Conservation (phyloP, 2,888 invertebrate species). For the Fissipunctia ypsillon region DNA sequence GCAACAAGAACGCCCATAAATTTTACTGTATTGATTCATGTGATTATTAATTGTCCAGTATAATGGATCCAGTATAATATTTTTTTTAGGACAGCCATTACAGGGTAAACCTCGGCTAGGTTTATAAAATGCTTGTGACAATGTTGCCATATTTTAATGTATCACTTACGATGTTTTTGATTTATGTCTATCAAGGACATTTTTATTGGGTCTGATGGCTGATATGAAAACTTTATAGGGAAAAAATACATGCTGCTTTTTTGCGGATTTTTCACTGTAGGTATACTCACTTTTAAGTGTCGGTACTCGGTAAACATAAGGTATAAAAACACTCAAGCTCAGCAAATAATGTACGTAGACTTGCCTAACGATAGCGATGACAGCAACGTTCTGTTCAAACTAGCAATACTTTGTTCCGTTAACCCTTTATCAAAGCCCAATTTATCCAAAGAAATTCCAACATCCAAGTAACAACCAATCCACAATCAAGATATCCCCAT, state of each 20-base stretch:
- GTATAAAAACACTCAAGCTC: not conserved
- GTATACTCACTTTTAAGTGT: no score
- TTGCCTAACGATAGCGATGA: conserved; percentile 6
- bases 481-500: conserved; percentile 43
- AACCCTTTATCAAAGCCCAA: conserved; percentile 27
- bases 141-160: conserved; percentile 44
- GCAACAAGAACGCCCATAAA: conserved; percentile 73
- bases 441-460: conserved; percentile 32
- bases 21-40: conserved; percentile 71
- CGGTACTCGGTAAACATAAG: no score
- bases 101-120: conserved; percentile 8
- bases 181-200: conserved; percentile 23
- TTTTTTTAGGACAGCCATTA: conserved; percentile 45
- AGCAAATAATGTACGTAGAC: not conserved
- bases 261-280: no score
- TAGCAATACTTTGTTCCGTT: conserved; percentile 15
- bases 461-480: conserved; percentile 31
- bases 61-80: conserved; percentile 45
- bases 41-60: conserved; percentile 66
- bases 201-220: conserved; percentile 20
- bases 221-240: not conserved
- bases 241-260: not conserved
- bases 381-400: not conserved
- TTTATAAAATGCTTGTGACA: conserved; percentile 40
- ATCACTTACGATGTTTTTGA: conserved; percentile 36